phyloP scores from a whole-genome alignment of 2,888 invertebrate genomes.

The Volucella bombylans region DNA sequence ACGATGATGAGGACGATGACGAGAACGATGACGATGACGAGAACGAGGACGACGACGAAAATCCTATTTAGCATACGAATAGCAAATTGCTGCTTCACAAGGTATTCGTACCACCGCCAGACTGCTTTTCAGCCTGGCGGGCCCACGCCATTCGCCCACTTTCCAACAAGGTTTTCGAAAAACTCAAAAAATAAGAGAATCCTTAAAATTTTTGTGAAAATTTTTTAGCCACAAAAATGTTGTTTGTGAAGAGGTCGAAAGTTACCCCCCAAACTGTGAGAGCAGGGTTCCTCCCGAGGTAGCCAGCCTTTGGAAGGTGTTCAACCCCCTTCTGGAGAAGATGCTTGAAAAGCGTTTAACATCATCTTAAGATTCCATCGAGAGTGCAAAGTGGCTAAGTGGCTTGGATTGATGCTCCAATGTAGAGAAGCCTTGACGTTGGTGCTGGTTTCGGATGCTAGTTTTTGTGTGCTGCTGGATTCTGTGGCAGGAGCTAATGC shows the following conservation, averaged over 20 bases:
- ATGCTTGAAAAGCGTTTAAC: slow-evolving; percentile 70
- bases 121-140: background rate
- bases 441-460: slow-evolving; percentile 16
- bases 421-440: background rate
- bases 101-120: slow-evolving; percentile 1
- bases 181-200: too few species aligned
- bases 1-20: background rate
- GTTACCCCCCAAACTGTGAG: slow-evolving; percentile 29
- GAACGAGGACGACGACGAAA: slow-evolving; percentile 40
- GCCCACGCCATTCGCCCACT: slow-evolving; percentile 10
- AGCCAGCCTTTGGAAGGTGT: slow-evolving; percentile 12
- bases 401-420: slow-evolving; percentile 70
- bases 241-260: slow-evolving; percentile 54
- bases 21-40: background rate
- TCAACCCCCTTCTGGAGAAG: slow-evolving; percentile 33
- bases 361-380: slow-evolving; percentile 73
- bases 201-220: slow-evolving; percentile 34
- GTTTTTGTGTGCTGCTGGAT: slow-evolving; percentile 28
- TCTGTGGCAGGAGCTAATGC: background rate
- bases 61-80: slow-evolving; percentile 73
- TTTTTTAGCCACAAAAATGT: slow-evolving; percentile 53
- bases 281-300: slow-evolving; percentile 4
- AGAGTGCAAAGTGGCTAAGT: slow-evolving; percentile 73
- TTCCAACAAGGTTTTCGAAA: slow-evolving; percentile 27
- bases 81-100: slow-evolving; percentile 66